phyloP scores from a whole-genome alignment of 1,140 invertebrate genomes.

The Diachasmimorpha longicaudata region DNA sequence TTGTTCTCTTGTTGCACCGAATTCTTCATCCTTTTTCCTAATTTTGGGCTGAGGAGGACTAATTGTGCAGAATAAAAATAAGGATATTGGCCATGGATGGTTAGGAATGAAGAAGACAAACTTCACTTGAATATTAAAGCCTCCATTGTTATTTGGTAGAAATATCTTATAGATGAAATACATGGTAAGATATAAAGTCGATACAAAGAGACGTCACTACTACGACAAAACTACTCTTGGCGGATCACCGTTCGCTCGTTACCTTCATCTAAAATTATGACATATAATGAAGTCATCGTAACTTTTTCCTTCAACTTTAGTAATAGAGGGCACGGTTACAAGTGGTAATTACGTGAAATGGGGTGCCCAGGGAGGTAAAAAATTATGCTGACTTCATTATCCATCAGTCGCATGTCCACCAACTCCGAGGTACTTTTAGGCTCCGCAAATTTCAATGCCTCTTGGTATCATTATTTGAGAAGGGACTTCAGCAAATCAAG shows the following conservation, averaged over 20 bases:
- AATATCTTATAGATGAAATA: slow-evolving; percentile 61
- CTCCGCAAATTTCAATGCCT: neutral
- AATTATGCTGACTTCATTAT: too few species aligned
- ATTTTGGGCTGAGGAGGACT: too few species aligned
- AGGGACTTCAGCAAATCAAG: neutral
- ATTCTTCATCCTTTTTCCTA: too few species aligned
- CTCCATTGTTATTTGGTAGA: slow-evolving; percentile 49
- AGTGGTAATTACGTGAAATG: too few species aligned
- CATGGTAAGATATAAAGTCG: slow-evolving; percentile 58
- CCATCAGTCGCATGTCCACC: neutral
- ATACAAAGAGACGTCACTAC: slow-evolving; percentile 59
- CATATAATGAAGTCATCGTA: too few species aligned
- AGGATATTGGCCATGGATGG: neutral
- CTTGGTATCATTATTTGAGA: neutral
- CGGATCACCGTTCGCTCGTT: slow-evolving; percentile 22
- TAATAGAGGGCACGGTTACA: too few species aligned
- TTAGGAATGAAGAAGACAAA: neutral
- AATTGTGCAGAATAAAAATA: too few species aligned
- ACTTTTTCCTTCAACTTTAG: too few species aligned
- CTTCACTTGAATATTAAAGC: slow-evolving; percentile 30
- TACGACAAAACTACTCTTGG: slow-evolving; percentile 51
- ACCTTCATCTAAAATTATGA: neutral
- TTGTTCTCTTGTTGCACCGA: too few species aligned
- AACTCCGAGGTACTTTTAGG: slow-evolving; percentile 18
- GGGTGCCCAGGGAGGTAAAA: too few species aligned